phyloP scores from a whole-genome alignment of 2,888 invertebrate species.

The Eremobia ochroleuca region DNA sequence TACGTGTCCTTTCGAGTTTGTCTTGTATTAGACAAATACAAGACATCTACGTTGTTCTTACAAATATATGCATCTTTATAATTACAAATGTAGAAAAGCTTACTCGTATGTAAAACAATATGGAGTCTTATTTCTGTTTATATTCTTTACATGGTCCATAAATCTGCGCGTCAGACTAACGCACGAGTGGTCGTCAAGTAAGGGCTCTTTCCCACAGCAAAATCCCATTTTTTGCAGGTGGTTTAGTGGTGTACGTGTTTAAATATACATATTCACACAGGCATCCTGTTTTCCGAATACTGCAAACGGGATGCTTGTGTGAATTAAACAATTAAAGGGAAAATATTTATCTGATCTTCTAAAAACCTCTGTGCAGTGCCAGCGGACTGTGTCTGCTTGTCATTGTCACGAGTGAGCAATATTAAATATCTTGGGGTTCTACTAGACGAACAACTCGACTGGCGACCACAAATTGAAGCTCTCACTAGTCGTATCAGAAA shows the following conservation, averaged over 20 bases:
- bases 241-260: too few relatives aligned
- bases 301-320: too few relatives aligned
- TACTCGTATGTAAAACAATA: constrained; percentile 19
- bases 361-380: too few relatives aligned
- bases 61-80: constrained; percentile 39
- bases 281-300: too few relatives aligned
- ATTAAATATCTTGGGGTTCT: neutral
- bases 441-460: neutral
- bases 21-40: constrained; percentile 82
- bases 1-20: constrained; percentile 83
- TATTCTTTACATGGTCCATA: neutral
- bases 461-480: neutral
- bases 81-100: constrained; percentile 23
- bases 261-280: too few relatives aligned
- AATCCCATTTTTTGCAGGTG: too few relatives aligned
- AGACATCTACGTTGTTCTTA: constrained; percentile 66
- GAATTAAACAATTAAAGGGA: neutral
- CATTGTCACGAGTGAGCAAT: neutral
- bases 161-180: neutral
- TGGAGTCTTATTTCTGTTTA: neutral
- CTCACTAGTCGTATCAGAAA: neutral
- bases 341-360: neutral
- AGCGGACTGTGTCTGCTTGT: neutral
- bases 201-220: too few relatives aligned
- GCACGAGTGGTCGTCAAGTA: neutral